These are phyloP conservation scores for Drosophila melanica DNA, from an alignment of 1,140 invertebrate species.

Conservation along the genomic window DNA sequence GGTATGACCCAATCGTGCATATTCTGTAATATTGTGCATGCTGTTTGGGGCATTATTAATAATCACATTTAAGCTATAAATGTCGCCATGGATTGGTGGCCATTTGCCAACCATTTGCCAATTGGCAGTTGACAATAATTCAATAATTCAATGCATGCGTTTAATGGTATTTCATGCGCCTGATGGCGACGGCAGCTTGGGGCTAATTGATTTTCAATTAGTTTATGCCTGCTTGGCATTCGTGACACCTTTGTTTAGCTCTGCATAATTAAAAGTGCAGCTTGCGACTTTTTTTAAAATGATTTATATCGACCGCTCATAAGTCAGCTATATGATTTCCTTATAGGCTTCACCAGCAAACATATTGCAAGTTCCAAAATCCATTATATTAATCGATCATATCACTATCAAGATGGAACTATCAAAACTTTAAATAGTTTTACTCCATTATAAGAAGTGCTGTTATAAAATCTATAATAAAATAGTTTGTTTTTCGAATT, in stretches of 20 bases:
- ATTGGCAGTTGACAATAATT: constrained; percentile 59
- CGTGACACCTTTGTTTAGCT: constrained; percentile 71
- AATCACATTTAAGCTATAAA: constrained; percentile 49
- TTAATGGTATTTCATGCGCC: constrained; percentile 44
- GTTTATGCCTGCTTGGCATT: constrained; percentile 73
- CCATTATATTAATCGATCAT: no score
- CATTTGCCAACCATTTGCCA: constrained; percentile 51
- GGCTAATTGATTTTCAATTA: constrained; percentile 80
- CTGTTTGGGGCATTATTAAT: constrained; percentile 45
- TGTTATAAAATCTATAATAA: no score
- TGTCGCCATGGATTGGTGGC: constrained; percentile 48
- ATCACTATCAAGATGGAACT: no score
- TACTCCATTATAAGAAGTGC: no score
- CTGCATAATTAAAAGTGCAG: constrained; percentile 67
- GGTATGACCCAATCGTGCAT: background rate
- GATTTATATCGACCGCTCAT: constrained; percentile 68
- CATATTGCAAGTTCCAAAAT: no score
- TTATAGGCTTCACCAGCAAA: no score
- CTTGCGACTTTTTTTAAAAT: constrained; percentile 61
- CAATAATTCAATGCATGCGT: constrained; percentile 48
- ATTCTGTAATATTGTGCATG: background rate
- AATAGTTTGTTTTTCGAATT: no score
- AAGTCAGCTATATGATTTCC: constrained; percentile 48
- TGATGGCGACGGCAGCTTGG: constrained; percentile 22
- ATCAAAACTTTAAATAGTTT: no score